Evolutionary conservation across 2,113 vertebrate species (phyloP), one percentile per base, ranked within the genome.

Genomic region (Myotis davidii): DNA sequence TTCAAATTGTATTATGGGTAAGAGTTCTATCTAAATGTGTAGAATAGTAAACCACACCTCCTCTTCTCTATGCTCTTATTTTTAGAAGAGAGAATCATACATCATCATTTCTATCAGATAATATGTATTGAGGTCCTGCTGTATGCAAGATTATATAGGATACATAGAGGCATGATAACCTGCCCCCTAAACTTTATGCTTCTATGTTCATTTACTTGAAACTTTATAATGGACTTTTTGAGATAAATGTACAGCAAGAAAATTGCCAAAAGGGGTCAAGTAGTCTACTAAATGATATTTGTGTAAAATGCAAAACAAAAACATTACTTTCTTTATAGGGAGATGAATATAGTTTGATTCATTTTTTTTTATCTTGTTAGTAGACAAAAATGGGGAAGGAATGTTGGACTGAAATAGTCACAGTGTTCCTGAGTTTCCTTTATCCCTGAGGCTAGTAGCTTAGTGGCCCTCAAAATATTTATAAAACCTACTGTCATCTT

Each of bases 401-500:
- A 11, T 88, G 21, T 64, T 89, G 69, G 78, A 65, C 14, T 86
- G 32, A 74, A 95, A 54, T 39, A 77, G 23, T 85, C 86, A 13
- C 61, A 86, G 61, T 79, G n/a, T 76, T 91, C 34, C n/a, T 48
- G 27, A 74, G n/a, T 89, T 90, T 91, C 74, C 48, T 52, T 72
- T 87, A 34, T 82, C 27, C 32, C 52, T 82, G 29, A 85, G 12
- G 52, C 21, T 61, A 87, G 45, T n/a, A 59, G 42, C 39, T 85
- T 88, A 86, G 48, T 92, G 82, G 9, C 12, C 17, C 23, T 25
- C 91, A 74, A 89, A 94, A 72, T n/a, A 91, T 88, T 96, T 85
- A 45, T 90, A 67, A 79, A 93, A 73, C 11, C 25, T 85, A 10
- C 16, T 61, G 16, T 45, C 37, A 45, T 88, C 21, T 92, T 78